Percentiles rank a stretch among this genome's conserved stretches.
phyloP scores from a whole-genome alignment of 2,113 vertebrate species.

The Dipodomys stephensi region DNA sequence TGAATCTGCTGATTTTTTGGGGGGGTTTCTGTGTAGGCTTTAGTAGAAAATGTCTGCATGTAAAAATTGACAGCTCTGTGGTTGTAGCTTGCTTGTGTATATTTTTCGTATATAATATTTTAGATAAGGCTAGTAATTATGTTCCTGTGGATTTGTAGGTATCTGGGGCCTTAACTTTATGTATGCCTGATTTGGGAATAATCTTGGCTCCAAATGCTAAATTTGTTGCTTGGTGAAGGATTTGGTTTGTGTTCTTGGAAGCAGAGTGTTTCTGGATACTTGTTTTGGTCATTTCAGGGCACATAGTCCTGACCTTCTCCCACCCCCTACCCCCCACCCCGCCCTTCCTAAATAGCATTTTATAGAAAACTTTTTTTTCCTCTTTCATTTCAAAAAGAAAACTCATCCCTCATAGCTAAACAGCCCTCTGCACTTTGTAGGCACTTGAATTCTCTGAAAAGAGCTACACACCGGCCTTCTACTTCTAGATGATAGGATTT shows the following conservation, averaged over 20 bases:
- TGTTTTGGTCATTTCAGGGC: conserved; percentile 88
- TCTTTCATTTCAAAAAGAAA: conserved; percentile 10
- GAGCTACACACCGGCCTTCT: conserved; percentile 55
- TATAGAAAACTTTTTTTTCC: conserved; percentile 62
- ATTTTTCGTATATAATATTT: conserved; percentile 33
- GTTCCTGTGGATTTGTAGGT: conserved; percentile 58
- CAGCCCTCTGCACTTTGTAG: not conserved
- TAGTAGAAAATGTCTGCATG: conserved; percentile 51
- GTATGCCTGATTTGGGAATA: conserved; percentile 91
- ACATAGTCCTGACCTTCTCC: conserved; percentile 82
- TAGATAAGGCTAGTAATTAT: not conserved
- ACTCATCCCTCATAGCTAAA: conserved; percentile 62
- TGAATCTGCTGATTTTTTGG: not conserved
- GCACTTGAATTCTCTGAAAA: conserved; percentile 9
- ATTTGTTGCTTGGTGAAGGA: conserved; percentile 90
- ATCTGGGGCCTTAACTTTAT: conserved; percentile 60
- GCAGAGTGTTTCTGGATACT: conserved; percentile 87
- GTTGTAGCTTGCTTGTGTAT: conserved; percentile 3
- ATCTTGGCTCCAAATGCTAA: conserved; percentile 83
- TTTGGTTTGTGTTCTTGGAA: conserved; percentile 91
- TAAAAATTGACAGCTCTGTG: conserved; percentile 58
- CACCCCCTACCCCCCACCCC: conserved; percentile 68
- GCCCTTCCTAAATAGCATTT: conserved; percentile 73
- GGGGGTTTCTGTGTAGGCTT: not conserved
- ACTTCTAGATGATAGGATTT: conserved; percentile 15